Evolutionary conservation across 2,888 invertebrate species (phyloP), one percentile per base, ranked within the genome.

Genomic region (Tribolium freemani): DNA sequence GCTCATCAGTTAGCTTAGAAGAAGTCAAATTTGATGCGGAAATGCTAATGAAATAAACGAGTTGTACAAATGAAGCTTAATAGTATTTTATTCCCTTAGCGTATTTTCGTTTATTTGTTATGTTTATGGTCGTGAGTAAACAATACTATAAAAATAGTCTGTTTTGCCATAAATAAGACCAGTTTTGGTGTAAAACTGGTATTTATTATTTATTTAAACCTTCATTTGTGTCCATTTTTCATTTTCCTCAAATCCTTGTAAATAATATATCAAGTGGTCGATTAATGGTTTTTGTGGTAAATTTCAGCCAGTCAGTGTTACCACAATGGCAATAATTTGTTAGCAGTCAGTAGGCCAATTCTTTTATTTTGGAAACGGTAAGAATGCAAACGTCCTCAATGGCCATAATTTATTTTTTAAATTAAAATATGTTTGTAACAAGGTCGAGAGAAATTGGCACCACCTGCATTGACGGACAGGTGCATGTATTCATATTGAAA

Each of bases 391-490:
- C 9, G 54, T 10, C 54, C 54, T 54, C 54, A 54, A 26, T 54
- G 26, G 20, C 21, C 10, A 26, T 26, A 56, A 57, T 38, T 57
- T 57, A 57, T 57, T 57, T 57, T 31, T 57, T 31, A 13, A 46
- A 60, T 38, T 11, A 45, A 56, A 56, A 45, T 45, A 46, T 16
- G 21, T 44, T 45, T 44, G 57, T 16, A 60, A 60, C 48, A 60
- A 60, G 60, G 60, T 48, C 60, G 60, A 60, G 48, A 60, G 60
- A 60, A 58, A 60, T 48, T 60, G 48, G 30, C 60, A 60, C 60
- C 60, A 60, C 60, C 60, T 60, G 60, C 60, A 60, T 38, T 10
- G 8, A 48, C 20, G 38, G 57, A 44, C 60, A 60, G 60, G 60
- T 60, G 60, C 48, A 60, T 48, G 46, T 0, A 10, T 48, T 48